A percentile compares a stretch with the other conserved stretches of the same genome.
Conservation (phyloP, 2,797 vertebrate genomes). For the Luscinia megarhynchos region DNA sequence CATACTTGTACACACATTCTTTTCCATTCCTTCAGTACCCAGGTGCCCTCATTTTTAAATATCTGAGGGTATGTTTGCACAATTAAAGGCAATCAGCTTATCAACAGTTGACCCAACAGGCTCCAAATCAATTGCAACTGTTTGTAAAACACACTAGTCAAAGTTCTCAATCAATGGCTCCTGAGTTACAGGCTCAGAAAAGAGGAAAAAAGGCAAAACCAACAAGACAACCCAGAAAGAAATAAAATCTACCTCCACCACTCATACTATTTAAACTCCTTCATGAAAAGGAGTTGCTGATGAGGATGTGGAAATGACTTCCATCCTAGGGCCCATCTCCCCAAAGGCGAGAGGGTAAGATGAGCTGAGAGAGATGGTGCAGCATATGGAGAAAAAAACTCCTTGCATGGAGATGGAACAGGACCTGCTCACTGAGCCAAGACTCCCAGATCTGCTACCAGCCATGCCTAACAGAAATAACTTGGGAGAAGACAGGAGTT, state of each 20-base stretch:
- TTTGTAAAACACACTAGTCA: background rate
- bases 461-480: background rate
- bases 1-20: background rate
- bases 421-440: background rate
- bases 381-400: background rate
- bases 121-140: background rate
- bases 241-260: background rate
- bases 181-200: background rate
- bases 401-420: rapidly evolving
- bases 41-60: background rate
- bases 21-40: background rate
- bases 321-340: background rate
- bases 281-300: background rate
- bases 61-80: background rate
- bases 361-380: background rate
- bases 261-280: background rate
- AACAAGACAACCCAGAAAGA: background rate
- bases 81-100: background rate
- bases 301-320: background rate
- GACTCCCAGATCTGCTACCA: background rate
- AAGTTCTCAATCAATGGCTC: background rate
- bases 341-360: background rate
- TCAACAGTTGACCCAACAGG: background rate
- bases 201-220: background rate
- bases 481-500: background rate